Evolutionary conservation across 2,113 vertebrate species (phyloP), one percentile per base, ranked within the genome.

Genomic region (Rhabdomys dilectus): DNA sequence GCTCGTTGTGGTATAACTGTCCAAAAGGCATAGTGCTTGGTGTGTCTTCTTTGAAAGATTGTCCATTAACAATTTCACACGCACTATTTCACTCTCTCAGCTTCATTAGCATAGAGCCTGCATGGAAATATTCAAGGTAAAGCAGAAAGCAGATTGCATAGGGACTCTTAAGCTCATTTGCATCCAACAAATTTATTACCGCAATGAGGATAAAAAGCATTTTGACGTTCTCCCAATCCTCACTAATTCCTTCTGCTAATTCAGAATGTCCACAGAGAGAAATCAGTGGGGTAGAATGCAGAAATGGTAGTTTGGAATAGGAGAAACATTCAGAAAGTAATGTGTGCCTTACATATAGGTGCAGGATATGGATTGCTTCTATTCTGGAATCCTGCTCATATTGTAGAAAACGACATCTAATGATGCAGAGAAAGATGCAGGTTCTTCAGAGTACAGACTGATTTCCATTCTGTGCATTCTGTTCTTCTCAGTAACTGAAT

Each of bases 71-170:
- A 98, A 95, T 95, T 97, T 98, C 97, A 66, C 95, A 87, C 88
- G 93, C 9, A 94, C 96, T 97, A 96, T 98, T 98, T 97, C 94
- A 98, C 96, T 98, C 98, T 97, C 68, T 66, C 80, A 98, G 95
- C 93, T 98, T 98, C 98, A 98, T 98, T 99, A 98, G 95, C 94
- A 97, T 98, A 97, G 95, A 98, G 92, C 97, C 95, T 98, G 45
- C 91, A 97, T 76, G 97, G 93, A 97, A 98, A 95, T 70, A 95
- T 89, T 98, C 85, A 95, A 98, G 95, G 97, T 98, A 98, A 98
- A 98, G 98, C 97, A 94, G 93, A 98, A 98, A 97, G 75, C 66
- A 98, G 98, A 98, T 98, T 98, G 90, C 93, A 97, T 34, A 64
- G 97, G 97, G 88, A 95, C 91, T 97, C 98, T 97, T 95, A 94